Evolutionary conservation across 2,797 vertebrate species (phyloP).

Genomic region (Selene dorsalis): DNA sequence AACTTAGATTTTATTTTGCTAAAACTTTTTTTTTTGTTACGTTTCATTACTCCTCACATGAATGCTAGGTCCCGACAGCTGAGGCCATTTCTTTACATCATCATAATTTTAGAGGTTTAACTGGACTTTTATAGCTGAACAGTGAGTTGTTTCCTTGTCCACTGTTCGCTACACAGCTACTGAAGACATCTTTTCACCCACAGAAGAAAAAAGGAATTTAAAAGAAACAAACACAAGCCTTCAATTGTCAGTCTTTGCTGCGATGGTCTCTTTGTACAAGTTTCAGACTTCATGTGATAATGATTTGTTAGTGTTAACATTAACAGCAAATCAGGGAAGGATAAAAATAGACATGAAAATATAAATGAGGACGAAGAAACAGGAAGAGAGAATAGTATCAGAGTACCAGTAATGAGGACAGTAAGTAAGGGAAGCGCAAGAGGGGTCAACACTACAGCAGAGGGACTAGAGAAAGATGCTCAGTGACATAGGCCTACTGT

Average conservation of each 20-base stretch:
- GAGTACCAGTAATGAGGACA: not conserved
- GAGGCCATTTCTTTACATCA: conserved; percentile 14
- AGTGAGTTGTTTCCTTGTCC: conserved; percentile 10
- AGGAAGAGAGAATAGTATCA: not conserved
- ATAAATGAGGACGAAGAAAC: not conserved
- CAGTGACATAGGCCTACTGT: conserved; percentile 1
- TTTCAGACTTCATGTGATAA: not conserved
- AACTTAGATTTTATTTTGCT: not conserved
- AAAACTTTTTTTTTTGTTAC: not conserved
- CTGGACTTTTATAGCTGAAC: conserved; percentile 19
- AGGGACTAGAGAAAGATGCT: conserved; percentile 18
- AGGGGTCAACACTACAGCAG: not conserved
- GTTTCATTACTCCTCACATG: not conserved
- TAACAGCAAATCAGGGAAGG: not conserved
- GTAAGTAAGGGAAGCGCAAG: not conserved
- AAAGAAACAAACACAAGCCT: not conserved
- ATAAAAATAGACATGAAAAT: not conserved
- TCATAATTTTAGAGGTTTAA: not conserved
- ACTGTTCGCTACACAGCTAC: conserved; percentile 7
- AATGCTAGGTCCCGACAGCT: not conserved
- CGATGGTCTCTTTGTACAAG: not conserved
- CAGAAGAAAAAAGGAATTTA: conserved; percentile 9
- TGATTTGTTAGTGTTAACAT: not conserved
- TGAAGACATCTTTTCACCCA: conserved; percentile 9
- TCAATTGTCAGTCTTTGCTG: not conserved